phyloP scores from a whole-genome alignment of 2,888 invertebrate genomes.

The Ophion ventricosus region DNA sequence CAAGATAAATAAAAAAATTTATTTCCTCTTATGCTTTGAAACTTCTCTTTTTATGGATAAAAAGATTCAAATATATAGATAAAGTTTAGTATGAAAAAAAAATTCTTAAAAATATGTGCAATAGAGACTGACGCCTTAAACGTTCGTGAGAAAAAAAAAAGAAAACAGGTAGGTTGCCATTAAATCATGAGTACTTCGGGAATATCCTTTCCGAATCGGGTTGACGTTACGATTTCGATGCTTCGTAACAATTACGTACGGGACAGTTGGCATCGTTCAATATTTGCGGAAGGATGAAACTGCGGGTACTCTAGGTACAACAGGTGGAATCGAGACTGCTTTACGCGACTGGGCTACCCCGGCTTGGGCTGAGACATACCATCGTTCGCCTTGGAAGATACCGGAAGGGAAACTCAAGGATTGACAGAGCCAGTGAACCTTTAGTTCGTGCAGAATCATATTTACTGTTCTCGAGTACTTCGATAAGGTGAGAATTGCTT shows the following conservation, averaged over 20 bases:
- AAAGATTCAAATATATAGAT: too few species aligned
- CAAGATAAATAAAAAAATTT: too few species aligned
- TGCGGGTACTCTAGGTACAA: slow-evolving; percentile 46
- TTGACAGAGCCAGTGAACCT: neutral
- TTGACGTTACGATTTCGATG: neutral
- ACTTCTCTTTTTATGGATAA: too few species aligned
- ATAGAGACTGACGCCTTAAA: too few species aligned
- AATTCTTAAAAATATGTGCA: too few species aligned
- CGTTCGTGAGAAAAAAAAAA: too few species aligned
- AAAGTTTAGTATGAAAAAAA: too few species aligned
- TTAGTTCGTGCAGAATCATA: neutral
- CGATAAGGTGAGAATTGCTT: neutral
- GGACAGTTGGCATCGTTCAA: slow-evolving; percentile 8
- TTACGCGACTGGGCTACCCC: neutral
- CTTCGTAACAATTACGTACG: slow-evolving; percentile 8
- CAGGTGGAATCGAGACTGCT: slow-evolving; percentile 54
- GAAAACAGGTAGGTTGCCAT: too few species aligned
- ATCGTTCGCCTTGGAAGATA: neutral
- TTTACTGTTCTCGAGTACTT: neutral
- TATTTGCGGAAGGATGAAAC: slow-evolving; percentile 14
- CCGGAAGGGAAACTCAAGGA: neutral
- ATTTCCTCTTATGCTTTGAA: too few species aligned
- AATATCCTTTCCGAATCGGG: neutral
- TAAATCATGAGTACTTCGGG: neutral
- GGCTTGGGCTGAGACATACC: neutral